A percentile compares a stretch with the other conserved stretches of the same genome.
phyloP scores from a whole-genome alignment of 2,797 vertebrate genomes.

The Hylomyscus alleni region DNA sequence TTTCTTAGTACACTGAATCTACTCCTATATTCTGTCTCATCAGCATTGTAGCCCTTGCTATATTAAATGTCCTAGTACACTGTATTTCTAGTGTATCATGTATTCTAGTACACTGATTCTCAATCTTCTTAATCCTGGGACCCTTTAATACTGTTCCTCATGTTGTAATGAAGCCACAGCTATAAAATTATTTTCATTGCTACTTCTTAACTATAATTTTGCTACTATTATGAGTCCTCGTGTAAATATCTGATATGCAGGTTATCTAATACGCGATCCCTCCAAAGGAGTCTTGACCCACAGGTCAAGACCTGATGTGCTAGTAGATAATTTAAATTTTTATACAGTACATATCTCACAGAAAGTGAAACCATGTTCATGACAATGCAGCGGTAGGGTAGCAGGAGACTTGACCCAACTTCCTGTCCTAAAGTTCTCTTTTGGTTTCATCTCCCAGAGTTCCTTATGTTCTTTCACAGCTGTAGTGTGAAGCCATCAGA shows the following conservation, averaged over 20 bases:
- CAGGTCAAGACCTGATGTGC: neutral
- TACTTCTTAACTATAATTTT: neutral
- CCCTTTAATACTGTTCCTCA: neutral
- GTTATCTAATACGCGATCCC: neutral
- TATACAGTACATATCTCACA: neutral
- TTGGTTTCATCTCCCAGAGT: neutral
- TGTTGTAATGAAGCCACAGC: neutral
- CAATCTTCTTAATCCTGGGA: neutral
- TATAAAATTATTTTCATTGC: neutral
- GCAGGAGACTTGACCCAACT: neutral
- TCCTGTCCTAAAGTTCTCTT: neutral
- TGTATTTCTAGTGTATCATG: neutral
- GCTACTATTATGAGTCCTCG: no score
- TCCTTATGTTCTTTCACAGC: rapidly evolving
- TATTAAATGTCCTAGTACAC: no score
- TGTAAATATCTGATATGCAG: neutral
- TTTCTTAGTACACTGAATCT: neutral
- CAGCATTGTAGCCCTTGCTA: no score
- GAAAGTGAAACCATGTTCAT: neutral
- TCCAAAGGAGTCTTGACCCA: neutral
- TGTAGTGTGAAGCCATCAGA: neutral
- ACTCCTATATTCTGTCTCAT: neutral
- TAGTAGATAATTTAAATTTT: neutral
- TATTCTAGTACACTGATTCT: neutral
- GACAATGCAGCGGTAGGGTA: neutral